Evolutionary conservation across 2,113 vertebrate species (phyloP), one percentile per base, ranked within the genome.

Genomic region (Tauraco erythrolophus): DNA sequence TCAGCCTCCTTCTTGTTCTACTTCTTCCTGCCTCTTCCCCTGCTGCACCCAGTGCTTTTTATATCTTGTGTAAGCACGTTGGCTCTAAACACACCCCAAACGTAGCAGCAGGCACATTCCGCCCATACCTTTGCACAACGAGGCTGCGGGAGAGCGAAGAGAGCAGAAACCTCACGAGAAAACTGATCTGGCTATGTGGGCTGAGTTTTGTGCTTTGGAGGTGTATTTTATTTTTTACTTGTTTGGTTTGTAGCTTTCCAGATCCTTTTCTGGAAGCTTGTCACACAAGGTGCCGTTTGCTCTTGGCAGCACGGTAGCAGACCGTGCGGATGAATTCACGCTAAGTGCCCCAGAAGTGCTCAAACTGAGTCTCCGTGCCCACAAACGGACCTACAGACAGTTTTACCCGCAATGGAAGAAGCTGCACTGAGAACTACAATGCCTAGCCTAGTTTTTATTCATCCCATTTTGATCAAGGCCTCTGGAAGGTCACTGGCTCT

Each of bases 401-500:
- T 89, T 97, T 95, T 62, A 79, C 85, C 58, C 91, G 65, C 74
- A 85, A 68, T 65, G 91, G 97, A 98, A 98, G 96, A 96, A 80
- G 91, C 95, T 92, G 91, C 94, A 79, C 33, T 5, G 12, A 95
- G 94, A 62, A 61, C 84, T 43, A 87, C 90, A 92, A 61, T 72
- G 93, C 87, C 94, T 97, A 97, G 92, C 98, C 94, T 95, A 94
- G 89, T 95, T 98, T 98, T 97, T 91, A 94, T 96, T 97, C 94
- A 84, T 93, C 88, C 87, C 58, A 12, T 95, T 98, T 97, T 7
- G 56, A 97, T 94, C 89, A 90, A 97, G 96, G 96, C 96, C 91
- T 93, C 93, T 97, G 79, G 96, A 98, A 98, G 94, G 97, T 97
- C 98, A 98, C 94, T 19, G 78, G 88, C 96, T 98, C 97, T 98